Evolutionary conservation across 2,888 invertebrate species (phyloP), one percentile per base, ranked within the genome.

Genomic region (Hydrotaea cyrtoneurina): DNA sequence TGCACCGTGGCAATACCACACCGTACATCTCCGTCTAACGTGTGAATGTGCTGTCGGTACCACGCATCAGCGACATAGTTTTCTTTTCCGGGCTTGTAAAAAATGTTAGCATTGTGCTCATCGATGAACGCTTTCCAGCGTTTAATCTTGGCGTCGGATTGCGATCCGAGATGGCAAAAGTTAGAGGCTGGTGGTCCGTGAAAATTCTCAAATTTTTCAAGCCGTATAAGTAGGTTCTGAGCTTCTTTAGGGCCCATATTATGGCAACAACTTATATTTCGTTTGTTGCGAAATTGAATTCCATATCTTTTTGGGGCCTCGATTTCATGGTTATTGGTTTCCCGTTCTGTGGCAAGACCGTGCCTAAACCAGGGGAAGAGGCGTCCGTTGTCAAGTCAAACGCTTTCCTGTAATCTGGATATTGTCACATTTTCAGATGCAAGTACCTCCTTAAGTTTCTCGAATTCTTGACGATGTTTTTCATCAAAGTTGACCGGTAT

Each of bases 141-240:
- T 11, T 21, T 82, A 19, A 82, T 78, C 23, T 74, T 82, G 7
- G 78, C 69, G 59, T 78, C 10, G 81, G 85, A 62, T 88, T 87
- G 72, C 82, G 79, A 23, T 87, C 85, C 10, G 85, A 83, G 15
- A 87, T 73, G 5, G 85, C 77, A 66, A 86, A 87, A 7, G 85
- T 86, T 3, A 86, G 73, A 0, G 85, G 83, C 46, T 88, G 86
- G 62, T 87, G 85, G 72, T 86, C 83, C 0, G 83, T 87, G 53
- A 23, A 86, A 57, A 88, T 87, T 23, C 84, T 86, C 15, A 87
- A 19, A 53, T 84, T 78, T 21, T 43, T 88, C 39, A 87, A 87
- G 1, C 91, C 91, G 62, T 90, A 91, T 3, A 92, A 55, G 55
- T 91, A 91, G 4, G 90, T 89, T 50, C 90, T 80, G n/a, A 92